Evolutionary conservation across 37 sponge, comb jelly and placozoan genomes (phyloP).

Genomic region (Chondrilla cf. caribensis): DNA sequence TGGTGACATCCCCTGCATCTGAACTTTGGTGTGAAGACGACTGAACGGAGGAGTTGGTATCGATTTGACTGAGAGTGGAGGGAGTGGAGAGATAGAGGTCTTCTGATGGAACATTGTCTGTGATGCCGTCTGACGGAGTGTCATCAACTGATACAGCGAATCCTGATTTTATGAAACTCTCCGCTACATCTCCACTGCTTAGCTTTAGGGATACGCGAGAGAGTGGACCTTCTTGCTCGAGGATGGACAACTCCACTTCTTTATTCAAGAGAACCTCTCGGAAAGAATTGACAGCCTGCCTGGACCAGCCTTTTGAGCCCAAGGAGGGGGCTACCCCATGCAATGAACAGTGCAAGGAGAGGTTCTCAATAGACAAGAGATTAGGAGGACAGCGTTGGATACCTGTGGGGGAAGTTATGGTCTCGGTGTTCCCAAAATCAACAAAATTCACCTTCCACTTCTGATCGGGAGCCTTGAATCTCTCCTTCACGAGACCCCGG

Average conservation of each 20-base stretch:
- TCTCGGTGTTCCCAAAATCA: conserved; percentile 76
- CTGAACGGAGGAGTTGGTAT: neutral
- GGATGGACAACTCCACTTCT: conserved; percentile 6
- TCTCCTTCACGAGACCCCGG: conserved; percentile 33
- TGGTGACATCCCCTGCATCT: conserved; percentile 15
- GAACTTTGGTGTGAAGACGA: conserved; percentile 19
- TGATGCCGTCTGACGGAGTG: neutral
- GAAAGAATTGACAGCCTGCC: conserved; percentile 3
- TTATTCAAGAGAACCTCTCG: conserved; percentile 1
- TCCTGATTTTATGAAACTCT: neutral
- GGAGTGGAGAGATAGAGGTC: conserved; percentile 25
- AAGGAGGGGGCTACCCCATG: conserved; percentile 19
- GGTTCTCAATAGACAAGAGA: conserved; percentile 32
- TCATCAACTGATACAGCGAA: neutral
- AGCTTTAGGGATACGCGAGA: neutral
- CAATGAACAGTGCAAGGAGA: conserved; percentile 47
- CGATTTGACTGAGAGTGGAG: neutral
- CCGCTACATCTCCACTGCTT: neutral
- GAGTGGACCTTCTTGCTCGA: conserved; percentile 17
- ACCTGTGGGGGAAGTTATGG: neutral
- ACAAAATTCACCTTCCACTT: conserved; percentile 54
- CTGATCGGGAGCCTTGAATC: neutral
- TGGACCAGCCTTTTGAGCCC: conserved; percentile 20
- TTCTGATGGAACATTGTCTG: conserved; percentile 1
- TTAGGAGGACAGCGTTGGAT: conserved; percentile 23